A percentile compares a stretch with the other conserved stretches of the same genome.
These are phyloP conservation scores for Penaeus monodon DNA, from an alignment of 2,888 invertebrate species.

Conservation along the genomic window DNA sequence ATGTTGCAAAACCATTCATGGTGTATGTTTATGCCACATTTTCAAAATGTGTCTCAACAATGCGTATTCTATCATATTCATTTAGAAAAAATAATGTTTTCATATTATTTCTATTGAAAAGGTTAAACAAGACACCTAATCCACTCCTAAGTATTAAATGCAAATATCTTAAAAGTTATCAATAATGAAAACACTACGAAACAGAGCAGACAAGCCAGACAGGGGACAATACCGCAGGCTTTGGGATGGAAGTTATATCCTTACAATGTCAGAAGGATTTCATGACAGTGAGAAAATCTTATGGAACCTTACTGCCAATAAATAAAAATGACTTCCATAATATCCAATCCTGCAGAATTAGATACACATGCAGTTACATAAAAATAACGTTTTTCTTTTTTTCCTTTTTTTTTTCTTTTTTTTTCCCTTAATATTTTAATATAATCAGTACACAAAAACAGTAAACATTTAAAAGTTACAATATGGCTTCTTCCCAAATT, in stretches of 20 bases:
- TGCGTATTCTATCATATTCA: slow-evolving; percentile 53
- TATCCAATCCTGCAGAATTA: slow-evolving; percentile 15
- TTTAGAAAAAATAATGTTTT: slow-evolving; percentile 61
- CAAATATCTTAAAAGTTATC: slow-evolving; percentile 42
- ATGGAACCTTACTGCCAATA: slow-evolving; percentile 6
- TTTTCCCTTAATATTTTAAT: no score
- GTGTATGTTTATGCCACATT: slow-evolving; percentile 59
- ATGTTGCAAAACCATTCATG: slow-evolving; percentile 63
- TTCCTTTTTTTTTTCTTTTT: neutral
- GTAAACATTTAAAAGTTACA: no score
- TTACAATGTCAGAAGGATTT: no score
- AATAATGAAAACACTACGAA: slow-evolving; percentile 29
- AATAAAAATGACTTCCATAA: neutral
- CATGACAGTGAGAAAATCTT: no score
- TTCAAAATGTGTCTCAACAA: slow-evolving; percentile 63
- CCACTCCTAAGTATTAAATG: slow-evolving; percentile 57
- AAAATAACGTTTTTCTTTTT: neutral
- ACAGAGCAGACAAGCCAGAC: slow-evolving; percentile 46
- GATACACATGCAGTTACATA: slow-evolving; percentile 14
- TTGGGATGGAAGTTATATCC: neutral
- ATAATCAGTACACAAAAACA: no score
- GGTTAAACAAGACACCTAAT: slow-evolving; percentile 61
- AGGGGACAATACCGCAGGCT: slow-evolving; percentile 43
- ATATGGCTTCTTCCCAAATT: no score
- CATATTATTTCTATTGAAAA: slow-evolving; percentile 60